These are phyloP conservation scores for Hoplodrina ambigua DNA, from an alignment of 2,888 invertebrate genomes.

Conservation along the genomic window DNA sequence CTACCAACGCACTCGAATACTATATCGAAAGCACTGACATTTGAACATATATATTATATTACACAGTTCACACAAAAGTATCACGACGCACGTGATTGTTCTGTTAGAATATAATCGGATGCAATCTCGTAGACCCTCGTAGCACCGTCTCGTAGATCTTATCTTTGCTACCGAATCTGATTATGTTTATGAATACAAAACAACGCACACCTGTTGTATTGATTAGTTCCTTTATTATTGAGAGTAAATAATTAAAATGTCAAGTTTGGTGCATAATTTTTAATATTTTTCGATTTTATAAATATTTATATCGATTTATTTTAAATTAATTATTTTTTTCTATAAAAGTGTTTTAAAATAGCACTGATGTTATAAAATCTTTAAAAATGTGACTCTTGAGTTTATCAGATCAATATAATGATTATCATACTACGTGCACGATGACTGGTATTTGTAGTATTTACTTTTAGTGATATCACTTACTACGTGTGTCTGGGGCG, in stretches of 20 bases:
- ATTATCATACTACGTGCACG: slow-evolving; percentile 11
- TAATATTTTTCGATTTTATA: slow-evolving; percentile 18
- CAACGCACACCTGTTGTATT: slow-evolving; percentile 41
- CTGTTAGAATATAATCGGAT: slow-evolving; percentile 14
- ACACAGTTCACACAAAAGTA: neutral
- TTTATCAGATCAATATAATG: slow-evolving; percentile 26
- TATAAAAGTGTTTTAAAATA: slow-evolving; percentile 16
- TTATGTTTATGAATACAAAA: slow-evolving; percentile 33
- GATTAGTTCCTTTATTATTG: slow-evolving; percentile 38
- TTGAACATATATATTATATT: slow-evolving; percentile 15
- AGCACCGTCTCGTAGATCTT: slow-evolving; percentile 57
- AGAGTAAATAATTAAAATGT: slow-evolving; percentile 40
- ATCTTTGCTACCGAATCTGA: slow-evolving; percentile 41
- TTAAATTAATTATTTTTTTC: slow-evolving; percentile 28
- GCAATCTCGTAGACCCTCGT: slow-evolving; percentile 50
- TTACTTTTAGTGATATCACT: slow-evolving; percentile 2
- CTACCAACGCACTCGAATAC: slow-evolving; percentile 50
- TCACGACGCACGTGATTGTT: slow-evolving; percentile 2
- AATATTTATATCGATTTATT: slow-evolving; percentile 38
- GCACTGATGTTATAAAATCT: slow-evolving; percentile 17
- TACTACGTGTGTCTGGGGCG: neutral
- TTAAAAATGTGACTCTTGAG: neutral
- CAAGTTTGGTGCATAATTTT: slow-evolving; percentile 41
- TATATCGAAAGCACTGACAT: slow-evolving; percentile 20
- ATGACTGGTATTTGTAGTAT: neutral